Evolutionary conservation across 2,797 vertebrate species (phyloP), one percentile per base, ranked within the genome.

Genomic region (Ceryle rudis): DNA sequence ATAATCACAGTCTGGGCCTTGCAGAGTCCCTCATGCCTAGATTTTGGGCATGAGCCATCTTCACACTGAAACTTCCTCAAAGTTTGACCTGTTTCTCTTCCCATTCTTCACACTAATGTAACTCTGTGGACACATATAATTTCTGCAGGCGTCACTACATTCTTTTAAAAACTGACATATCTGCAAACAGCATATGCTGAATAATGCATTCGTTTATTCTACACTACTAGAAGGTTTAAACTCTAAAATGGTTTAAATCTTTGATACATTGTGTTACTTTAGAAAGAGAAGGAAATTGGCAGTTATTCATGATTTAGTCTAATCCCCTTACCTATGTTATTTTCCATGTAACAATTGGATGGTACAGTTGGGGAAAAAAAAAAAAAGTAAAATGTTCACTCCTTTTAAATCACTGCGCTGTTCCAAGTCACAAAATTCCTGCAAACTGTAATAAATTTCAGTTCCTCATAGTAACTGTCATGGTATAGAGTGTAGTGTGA

Each of bases 381-480:
- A 9, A 9, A 55, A 49, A 81, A 55, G 58, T 71, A 57, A 92
- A 89, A 70, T 70, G 31, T 91, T 96, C 79, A 58, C 72, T 94
- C 60, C 73, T 93, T 96, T 93, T 75, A 96, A 95, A 95, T 95
- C 61, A 72, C 28, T 77, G 41, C 58, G 16, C 35, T 67, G 77
- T 93, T 96, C 71, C 90, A 89, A 83, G 82, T 70, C 74, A 91
- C 92, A 93, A 92, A 96, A 93, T 62, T 92, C 80, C 35, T 80
- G 47, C 58, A 97, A 94, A 94, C 44, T 81, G 55, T 73, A 92
- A 94, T 94, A 97, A 92, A 90, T 94, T 93, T 92, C 25, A 83
- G n/a, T 69, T 91, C 64, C 62, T 86, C 12, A 33, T 60, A 64
- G 39, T 74, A 70, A 70, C 70, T 65, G 58, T 26, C 39, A 65